Evolutionary conservation across 1,140 invertebrate genomes (phyloP).

Genomic region (Drosophila seguyi): DNA sequence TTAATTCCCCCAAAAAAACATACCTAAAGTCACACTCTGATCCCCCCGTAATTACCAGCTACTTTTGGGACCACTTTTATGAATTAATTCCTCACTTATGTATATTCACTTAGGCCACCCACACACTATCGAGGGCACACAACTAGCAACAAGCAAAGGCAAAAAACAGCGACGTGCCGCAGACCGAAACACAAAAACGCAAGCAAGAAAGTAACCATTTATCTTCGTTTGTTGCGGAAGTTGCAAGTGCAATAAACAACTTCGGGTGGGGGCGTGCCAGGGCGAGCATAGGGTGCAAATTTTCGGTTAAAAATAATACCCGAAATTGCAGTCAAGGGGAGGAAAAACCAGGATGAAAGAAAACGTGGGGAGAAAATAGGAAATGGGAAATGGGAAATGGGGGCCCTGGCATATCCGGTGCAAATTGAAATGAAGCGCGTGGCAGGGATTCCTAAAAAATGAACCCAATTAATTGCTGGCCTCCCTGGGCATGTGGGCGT

Average conservation of each 20-base stretch:
- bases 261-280: conserved; percentile 36
- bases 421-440: conserved; percentile 68
- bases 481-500: conserved; percentile 9
- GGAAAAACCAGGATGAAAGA: neutral
- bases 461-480: conserved; percentile 65
- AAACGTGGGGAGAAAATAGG: neutral
- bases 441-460: conserved; percentile 70
- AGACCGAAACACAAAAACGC: conserved; percentile 7
- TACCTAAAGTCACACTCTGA: neutral
- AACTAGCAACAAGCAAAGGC: conserved; percentile 18
- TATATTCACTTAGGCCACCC: neutral
- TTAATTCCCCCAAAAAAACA: neutral
- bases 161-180: conserved; percentile 11
- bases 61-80: conserved; percentile 1
- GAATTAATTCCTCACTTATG: conserved; percentile 4
- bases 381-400: neutral
- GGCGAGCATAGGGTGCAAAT: conserved; percentile 48
- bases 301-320: conserved; percentile 57
- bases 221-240: conserved; percentile 79
- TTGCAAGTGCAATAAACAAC: conserved; percentile 78
- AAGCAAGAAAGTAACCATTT: conserved; percentile 63
- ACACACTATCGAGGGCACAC: conserved; percentile 4
- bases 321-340: conserved; percentile 56
- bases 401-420: conserved; percentile 4
- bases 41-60: neutral